Base-by-base conservation (phyloP, 2,888 invertebrate species). In the Coelinius sp. region DNA sequence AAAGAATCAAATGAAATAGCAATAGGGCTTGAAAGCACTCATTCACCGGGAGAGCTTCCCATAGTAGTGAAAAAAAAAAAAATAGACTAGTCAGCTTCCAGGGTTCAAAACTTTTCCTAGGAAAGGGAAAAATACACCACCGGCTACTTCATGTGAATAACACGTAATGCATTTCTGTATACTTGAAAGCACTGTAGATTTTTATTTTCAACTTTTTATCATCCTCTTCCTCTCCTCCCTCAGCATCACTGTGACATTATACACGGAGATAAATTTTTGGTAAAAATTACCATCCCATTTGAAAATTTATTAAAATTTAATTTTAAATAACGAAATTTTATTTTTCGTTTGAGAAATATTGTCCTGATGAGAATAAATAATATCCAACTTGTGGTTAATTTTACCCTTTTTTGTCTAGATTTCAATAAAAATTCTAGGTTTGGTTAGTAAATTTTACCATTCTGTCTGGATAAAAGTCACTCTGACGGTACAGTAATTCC, bases 21-120 rank as follows among this genome's bases (percentile, higher is more conserved):
- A 74, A 68, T 72, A 75, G 76, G 74, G 74, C 77, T 77, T 78
- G 75, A 75, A 81, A 79, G 77, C 72, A 75, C 78, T 70, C 73
- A 59, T 59, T 59, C 59, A 59, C 59, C 17, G 35, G 59, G 10
- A 17, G 59, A 35, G 59, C 20, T 31, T 59, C 31, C 5, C 59
- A 14, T 14, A 10, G 35, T n/a, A 17, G 8, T 31, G 31, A 7
- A 44, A 27, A 65, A 25, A 73, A 59, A 53, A 72, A 70, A 73
- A 76, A 73, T 76, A 77, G 78, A 79, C n/a, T n/a, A n/a, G n/a
- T 76, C 80, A 78, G 79, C 80, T 79, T 73, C 78, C 75, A 70
- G 64, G 56, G 73, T 75, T 80, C 76, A 35, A 59, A 81, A 81
- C 76, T 80, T 79, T 78, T 73, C 72, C 78, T 74, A 79, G 77